Evolutionary conservation across 2,797 vertebrate genomes (phyloP), one percentile per base, ranked within the genome.

Genomic region (Rhynchonycteris naso): DNA sequence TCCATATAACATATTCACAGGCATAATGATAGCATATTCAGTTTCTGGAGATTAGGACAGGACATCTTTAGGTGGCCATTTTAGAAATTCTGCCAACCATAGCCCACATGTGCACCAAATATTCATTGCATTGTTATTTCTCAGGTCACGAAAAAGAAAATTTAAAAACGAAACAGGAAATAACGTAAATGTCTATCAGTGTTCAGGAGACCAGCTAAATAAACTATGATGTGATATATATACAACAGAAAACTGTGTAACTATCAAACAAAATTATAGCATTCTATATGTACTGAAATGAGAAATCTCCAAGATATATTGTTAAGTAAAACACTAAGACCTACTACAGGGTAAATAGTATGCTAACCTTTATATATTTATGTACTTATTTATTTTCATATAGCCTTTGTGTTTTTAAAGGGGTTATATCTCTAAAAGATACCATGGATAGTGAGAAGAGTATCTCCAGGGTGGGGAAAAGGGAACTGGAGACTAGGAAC

Each of bases 81-180:
- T 88, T 93, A 80, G 58, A 88, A 75, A 35, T 33, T 81, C 76
- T 93, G 76, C 24, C 58, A 58, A 74, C 68, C 50, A 76, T n/a
- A 33, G 50, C 33, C n/a, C 58, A 91, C 6, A 11, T 26, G 21
- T 56, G 26, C 28, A 54, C 10, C 28, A 72, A 63, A 80, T 21
- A 87, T 19, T 54, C 28, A 33, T 43, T 78, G 56, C 26, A 43
- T 58, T 75, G 7, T 33, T 84, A 16, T 56, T 75, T 84, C 56
- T 66, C 30, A 82, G 22, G 21, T 66, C 18, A 22, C 13, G 14
- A 47, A 7, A 13, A 3, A 65, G 33, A 43, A 43, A 4, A 6
- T 43, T 43, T 43, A 6, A 6, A 4, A 43, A 43, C 8, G 43
- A 43, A 43, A 24, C 35, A 78, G 47, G 63, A 78, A 89, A 58